Conservation (phyloP, 2,888 invertebrate genomes). For the Zhengitettix transpicula region DNA sequence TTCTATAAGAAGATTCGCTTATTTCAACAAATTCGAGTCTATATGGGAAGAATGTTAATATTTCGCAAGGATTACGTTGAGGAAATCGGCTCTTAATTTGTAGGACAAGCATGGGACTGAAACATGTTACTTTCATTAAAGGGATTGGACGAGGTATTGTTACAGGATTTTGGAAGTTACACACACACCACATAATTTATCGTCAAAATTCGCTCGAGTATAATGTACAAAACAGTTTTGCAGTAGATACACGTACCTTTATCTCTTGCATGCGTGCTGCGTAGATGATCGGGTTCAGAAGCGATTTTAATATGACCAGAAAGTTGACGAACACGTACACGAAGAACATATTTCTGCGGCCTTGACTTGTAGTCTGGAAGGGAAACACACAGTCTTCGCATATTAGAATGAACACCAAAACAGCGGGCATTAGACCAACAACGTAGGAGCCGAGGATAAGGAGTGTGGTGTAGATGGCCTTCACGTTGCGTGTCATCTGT, state of each 20-base stretch:
- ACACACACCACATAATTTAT: too few relatives aligned
- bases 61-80: too few relatives aligned
- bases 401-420: conserved; percentile 34
- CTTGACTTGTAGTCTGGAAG: conserved; percentile 13
- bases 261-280: conserved; percentile 48
- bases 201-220: too few relatives aligned
- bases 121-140: too few relatives aligned
- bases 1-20: too few relatives aligned
- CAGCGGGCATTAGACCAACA: conserved; percentile 44
- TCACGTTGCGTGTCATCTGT: conserved; percentile 16
- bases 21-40: too few relatives aligned
- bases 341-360: conserved; percentile 15
- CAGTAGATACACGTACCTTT: conserved; percentile 23
- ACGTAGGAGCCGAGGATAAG: conserved; percentile 39
- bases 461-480: conserved; percentile 43
- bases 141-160: too few relatives aligned
- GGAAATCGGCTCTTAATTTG: too few relatives aligned
- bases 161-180: too few relatives aligned
- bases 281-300: conserved; percentile 48
- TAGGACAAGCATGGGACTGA: too few relatives aligned
- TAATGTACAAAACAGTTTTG: too few relatives aligned
- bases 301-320: conserved; percentile 41
- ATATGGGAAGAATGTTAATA: too few relatives aligned
- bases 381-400: conserved; percentile 31
- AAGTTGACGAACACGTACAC: conserved; percentile 28